Conservation (phyloP, 2,113 vertebrate genomes). For the Cisticola juncidis region DNA sequence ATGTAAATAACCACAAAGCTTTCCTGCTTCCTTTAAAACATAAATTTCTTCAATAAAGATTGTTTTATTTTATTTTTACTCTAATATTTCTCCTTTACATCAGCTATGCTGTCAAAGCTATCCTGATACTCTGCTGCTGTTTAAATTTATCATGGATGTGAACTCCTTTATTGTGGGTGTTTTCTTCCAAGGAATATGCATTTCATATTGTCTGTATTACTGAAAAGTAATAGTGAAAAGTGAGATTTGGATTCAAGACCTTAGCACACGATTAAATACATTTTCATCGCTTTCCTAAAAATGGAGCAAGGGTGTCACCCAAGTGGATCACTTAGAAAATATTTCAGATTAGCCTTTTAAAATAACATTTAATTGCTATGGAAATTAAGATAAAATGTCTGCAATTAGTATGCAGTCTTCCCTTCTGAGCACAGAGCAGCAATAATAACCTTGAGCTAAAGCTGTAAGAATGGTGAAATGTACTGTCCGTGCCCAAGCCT, state of each 20-base stretch:
- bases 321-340: background rate
- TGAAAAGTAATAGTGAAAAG: background rate
- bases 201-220: background rate
- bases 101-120: background rate
- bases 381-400: constrained; percentile 40
- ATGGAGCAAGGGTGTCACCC: background rate
- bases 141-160: background rate
- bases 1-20: constrained; percentile 16
- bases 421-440: background rate
- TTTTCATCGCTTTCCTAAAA: background rate
- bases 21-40: background rate
- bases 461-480: background rate
- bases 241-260: background rate
- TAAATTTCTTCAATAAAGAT: background rate
- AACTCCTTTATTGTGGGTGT: background rate
- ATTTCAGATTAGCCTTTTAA: constrained; percentile 33
- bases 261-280: background rate
- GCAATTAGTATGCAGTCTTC: constrained; percentile 16
- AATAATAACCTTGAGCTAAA: background rate
- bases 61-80: background rate
- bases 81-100: background rate
- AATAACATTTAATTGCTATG: background rate
- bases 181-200: background rate
- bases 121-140: background rate
- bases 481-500: background rate